Evolutionary conservation across 2,113 vertebrate genomes (phyloP).

Genomic region (Atrichornis clamosus): DNA sequence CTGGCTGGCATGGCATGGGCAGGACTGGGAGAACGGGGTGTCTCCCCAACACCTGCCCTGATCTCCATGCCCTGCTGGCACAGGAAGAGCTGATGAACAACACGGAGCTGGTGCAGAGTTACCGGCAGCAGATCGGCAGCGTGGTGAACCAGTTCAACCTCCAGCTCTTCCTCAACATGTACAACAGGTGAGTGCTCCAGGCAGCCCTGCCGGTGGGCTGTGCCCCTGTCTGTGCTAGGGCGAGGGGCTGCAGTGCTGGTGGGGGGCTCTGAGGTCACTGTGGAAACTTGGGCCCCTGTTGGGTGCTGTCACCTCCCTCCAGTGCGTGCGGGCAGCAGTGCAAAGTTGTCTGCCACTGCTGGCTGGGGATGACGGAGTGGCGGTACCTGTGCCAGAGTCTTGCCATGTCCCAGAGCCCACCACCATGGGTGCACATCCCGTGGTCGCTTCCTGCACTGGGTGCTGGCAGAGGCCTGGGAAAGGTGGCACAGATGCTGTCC

Average conservation of each 20-base stretch:
- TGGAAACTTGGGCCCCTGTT: background rate
- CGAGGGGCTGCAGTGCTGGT: background rate
- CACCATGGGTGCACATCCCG: accelerated
- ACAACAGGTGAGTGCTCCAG: slow-evolving; percentile 83
- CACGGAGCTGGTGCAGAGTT: slow-evolving; percentile 94
- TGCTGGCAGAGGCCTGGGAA: background rate
- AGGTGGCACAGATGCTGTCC: background rate
- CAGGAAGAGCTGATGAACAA: slow-evolving; percentile 96
- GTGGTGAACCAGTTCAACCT: slow-evolving; percentile 95
- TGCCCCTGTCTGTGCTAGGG: accelerated
- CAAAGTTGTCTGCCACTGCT: background rate
- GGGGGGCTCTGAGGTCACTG: background rate
- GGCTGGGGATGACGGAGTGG: background rate
- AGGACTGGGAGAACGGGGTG: background rate
- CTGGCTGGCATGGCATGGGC: accelerated
- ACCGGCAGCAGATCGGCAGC: slow-evolving; percentile 91
- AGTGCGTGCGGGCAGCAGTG: background rate
- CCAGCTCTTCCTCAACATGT: slow-evolving; percentile 99
- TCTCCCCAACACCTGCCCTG: background rate
- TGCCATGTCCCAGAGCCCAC: background rate
- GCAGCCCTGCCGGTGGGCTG: background rate
- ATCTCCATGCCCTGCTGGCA: background rate
- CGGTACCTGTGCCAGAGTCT: background rate
- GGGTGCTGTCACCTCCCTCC: background rate
- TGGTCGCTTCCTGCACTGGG: background rate